Evolutionary conservation across 2,797 vertebrate genomes (phyloP).

Genomic region (Poecilia gillii): DNA sequence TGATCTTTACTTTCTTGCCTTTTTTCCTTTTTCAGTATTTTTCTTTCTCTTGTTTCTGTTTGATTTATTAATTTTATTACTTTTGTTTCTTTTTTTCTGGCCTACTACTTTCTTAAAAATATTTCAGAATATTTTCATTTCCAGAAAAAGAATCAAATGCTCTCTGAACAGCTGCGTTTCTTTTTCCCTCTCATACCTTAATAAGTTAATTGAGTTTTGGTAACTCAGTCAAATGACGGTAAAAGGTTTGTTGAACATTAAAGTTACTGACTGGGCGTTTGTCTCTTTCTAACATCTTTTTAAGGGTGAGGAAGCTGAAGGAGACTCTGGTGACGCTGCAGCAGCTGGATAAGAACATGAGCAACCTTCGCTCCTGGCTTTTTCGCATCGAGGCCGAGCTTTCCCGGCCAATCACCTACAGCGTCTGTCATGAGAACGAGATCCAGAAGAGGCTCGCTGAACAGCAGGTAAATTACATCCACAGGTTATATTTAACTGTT

Average conservation of each 20-base stretch:
- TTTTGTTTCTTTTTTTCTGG: neutral
- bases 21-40: neutral
- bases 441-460: conserved; percentile 94
- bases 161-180: neutral
- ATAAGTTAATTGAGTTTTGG: neutral
- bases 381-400: conserved; percentile 89
- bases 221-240: neutral
- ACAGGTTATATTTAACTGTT: neutral
- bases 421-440: conserved; percentile 90
- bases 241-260: neutral
- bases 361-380: conserved; percentile 93
- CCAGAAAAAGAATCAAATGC: neutral
- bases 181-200: neutral
- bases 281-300: neutral
- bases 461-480: conserved; percentile 85
- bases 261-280: neutral
- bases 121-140: neutral
- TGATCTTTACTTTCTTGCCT: neutral
- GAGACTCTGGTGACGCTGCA: conserved; percentile 91
- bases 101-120: neutral
- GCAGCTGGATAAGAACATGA: conserved; percentile 95
- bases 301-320: conserved; percentile 94
- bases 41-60: neutral
- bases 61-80: neutral
- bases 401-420: conserved; percentile 90